Conservation (phyloP, 1,140 invertebrate species). For the Bombus pyrosoma region DNA sequence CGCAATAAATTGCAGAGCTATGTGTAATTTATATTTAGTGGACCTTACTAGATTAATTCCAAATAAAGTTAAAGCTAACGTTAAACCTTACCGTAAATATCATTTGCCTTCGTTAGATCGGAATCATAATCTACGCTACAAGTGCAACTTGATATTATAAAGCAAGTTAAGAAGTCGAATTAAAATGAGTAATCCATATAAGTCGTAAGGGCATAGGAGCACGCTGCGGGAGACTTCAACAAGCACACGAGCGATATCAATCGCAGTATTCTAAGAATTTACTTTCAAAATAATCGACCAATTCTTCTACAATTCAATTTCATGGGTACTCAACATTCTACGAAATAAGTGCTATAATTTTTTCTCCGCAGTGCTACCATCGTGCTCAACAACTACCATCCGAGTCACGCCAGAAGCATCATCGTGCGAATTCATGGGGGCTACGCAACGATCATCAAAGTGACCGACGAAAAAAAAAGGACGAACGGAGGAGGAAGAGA, state of each 20-base stretch:
- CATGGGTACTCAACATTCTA: too few relatives aligned
- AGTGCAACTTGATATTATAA: not conserved
- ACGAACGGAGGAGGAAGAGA: slow-evolving; percentile 18
- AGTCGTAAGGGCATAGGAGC: not conserved
- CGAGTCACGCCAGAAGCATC: slow-evolving; percentile 30
- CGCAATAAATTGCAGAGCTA: not conserved
- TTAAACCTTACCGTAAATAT: too few relatives aligned
- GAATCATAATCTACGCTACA: too few relatives aligned
- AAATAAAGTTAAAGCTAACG: too few relatives aligned
- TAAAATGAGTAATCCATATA: not conserved
- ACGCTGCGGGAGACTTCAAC: not conserved
- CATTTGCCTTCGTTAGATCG: too few relatives aligned
- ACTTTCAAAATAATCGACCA: not conserved
- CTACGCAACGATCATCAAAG: slow-evolving; percentile 11
- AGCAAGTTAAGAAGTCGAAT: not conserved
- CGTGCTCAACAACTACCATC: not conserved
- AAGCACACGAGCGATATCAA: not conserved
- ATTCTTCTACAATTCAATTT: not conserved
- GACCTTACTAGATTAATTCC: too few relatives aligned
- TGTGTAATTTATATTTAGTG: not conserved
- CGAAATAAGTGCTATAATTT: not conserved
- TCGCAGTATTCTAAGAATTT: not conserved
- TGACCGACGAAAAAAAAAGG: not conserved
- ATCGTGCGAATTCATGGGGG: slow-evolving; percentile 32
- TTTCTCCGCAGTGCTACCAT: not conserved